Evolutionary conservation across 2,888 invertebrate genomes (phyloP).

Genomic region (Megalurothrips usitatus): DNA sequence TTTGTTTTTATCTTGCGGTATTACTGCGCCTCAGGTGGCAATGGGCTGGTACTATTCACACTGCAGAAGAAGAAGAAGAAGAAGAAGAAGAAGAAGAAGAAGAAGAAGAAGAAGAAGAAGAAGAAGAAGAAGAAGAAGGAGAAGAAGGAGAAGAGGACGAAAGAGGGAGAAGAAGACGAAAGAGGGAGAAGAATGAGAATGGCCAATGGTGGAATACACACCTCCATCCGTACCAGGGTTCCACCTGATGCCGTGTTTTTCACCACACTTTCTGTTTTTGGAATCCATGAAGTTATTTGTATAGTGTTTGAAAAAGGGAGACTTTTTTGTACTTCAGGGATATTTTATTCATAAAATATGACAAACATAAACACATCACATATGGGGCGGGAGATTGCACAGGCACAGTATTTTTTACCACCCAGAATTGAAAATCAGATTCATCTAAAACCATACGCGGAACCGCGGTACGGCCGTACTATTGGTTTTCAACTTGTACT

Average conservation of each 20-base stretch:
- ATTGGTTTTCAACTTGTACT: too few relatives aligned
- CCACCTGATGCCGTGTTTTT: background rate
- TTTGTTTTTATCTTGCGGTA: slow-evolving; percentile 20
- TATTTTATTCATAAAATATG: slow-evolving; percentile 19
- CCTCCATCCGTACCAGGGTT: background rate
- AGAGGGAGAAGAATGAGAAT: background rate
- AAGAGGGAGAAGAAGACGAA: background rate
- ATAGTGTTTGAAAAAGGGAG: background rate
- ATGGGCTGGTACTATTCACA: background rate
- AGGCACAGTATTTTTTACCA: too few relatives aligned
- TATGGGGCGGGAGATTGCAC: background rate
- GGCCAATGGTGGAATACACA: background rate
- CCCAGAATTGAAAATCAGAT: too few relatives aligned
- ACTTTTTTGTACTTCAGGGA: background rate
- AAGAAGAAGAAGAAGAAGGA: background rate
- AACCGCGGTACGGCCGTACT: too few relatives aligned
- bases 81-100: background rate
- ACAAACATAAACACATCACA: slow-evolving; percentile 23
- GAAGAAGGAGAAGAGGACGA: background rate
- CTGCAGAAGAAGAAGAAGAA: background rate
- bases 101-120: background rate
- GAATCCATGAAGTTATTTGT: too few relatives aligned
- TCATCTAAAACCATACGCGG: too few relatives aligned
- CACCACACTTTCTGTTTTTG: too few relatives aligned
- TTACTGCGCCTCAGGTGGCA: slow-evolving; percentile 23